phyloP scores from a whole-genome alignment of 2,797 vertebrate species.

The Danio kyathit region DNA sequence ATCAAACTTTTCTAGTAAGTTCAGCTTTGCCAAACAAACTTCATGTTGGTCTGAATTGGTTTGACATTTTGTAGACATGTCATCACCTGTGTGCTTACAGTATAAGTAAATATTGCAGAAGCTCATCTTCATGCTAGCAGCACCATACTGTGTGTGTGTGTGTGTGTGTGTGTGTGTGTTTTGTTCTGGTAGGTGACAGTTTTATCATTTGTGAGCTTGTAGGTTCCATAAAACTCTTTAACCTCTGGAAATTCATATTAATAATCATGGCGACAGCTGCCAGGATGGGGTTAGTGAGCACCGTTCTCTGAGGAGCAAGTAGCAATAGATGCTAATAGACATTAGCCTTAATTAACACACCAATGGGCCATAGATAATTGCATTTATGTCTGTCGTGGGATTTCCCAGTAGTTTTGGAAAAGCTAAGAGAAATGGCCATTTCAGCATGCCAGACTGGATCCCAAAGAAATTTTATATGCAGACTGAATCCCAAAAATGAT shows the following conservation, averaged over 20 bases:
- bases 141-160: background rate
- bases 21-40: no score
- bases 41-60: no score
- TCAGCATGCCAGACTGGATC: background rate
- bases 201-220: background rate
- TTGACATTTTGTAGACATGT: no score
- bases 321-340: constrained; percentile 38
- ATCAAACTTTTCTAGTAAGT: no score
- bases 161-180: no score
- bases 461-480: no score
- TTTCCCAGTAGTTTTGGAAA: constrained; percentile 12
- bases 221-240: background rate
- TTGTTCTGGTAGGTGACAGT: background rate
- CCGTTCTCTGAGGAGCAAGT: constrained; percentile 42
- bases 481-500: no score
- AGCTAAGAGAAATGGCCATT: background rate
- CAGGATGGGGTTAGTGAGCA: constrained; percentile 2
- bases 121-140: background rate
- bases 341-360: constrained; percentile 42
- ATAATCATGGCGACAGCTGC: constrained; percentile 8
- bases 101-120: background rate
- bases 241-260: constrained; percentile 7
- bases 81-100: background rate
- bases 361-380: constrained; percentile 24
- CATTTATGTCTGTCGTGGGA: constrained; percentile 8